Evolutionary conservation across 2,797 vertebrate genomes (phyloP).

Genomic region (Rousettus madagascariensis): DNA sequence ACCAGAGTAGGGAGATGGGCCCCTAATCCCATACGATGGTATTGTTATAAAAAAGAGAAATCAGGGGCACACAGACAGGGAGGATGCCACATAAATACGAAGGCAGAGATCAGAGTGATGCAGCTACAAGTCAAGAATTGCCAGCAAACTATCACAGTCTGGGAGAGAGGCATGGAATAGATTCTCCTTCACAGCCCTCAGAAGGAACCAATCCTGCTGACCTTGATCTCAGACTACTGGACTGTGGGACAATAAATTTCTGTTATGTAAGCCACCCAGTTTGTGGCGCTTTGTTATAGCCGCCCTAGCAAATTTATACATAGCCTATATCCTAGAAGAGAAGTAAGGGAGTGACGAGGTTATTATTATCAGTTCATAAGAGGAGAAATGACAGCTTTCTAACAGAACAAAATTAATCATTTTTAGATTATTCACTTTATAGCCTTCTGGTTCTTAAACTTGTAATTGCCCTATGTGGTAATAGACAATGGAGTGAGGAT

Average conservation of each 20-base stretch:
- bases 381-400: slow-evolving; percentile 64
- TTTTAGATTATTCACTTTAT: slow-evolving; percentile 57
- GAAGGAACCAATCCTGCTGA: not conserved
- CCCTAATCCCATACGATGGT: not conserved
- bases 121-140: not conserved
- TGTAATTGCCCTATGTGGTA: slow-evolving; percentile 55
- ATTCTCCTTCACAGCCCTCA: not conserved
- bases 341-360: not conserved
- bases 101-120: not conserved
- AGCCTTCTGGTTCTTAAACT: slow-evolving; percentile 53
- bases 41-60: not conserved
- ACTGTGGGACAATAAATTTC: not conserved
- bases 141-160: not conserved
- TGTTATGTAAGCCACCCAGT: not conserved
- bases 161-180: not conserved
- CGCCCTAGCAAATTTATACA: not conserved
- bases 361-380: slow-evolving; percentile 15
- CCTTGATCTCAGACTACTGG: not conserved
- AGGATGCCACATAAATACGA: not conserved
- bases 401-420: slow-evolving; percentile 59
- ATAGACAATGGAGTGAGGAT: slow-evolving; percentile 29
- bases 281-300: not conserved
- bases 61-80: not conserved
- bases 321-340: not conserved
- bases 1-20: no score